phyloP scores from a whole-genome alignment of 2,888 invertebrate genomes.

The Mythimna vitellina region DNA sequence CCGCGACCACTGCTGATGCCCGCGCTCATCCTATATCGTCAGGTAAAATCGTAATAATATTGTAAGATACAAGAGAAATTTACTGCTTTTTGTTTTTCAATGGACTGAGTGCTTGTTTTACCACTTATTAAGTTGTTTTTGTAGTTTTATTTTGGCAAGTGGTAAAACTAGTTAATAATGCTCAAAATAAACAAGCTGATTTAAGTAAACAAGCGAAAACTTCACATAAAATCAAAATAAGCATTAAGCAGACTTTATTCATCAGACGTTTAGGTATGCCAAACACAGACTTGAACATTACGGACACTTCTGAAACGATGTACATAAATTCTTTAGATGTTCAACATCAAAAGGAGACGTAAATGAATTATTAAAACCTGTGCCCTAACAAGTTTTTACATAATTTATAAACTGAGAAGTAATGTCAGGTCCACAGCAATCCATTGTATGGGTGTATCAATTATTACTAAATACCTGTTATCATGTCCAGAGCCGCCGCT shows the following conservation, averaged over 20 bases:
- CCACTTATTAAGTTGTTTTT: conserved; percentile 20
- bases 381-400: conserved; percentile 39
- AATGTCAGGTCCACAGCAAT: conserved; percentile 50
- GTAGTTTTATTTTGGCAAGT: conserved; percentile 1
- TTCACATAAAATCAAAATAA: conserved; percentile 48
- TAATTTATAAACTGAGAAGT: conserved; percentile 52
- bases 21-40: conserved; percentile 73
- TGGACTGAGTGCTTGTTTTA: conserved; percentile 22
- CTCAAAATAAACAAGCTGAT: conserved; percentile 26
- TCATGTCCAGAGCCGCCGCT: conserved; percentile 95
- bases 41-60: not conserved
- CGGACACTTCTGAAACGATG: conserved; percentile 35
- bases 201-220: conserved; percentile 36
- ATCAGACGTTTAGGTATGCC: conserved; percentile 31
- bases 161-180: conserved; percentile 36
- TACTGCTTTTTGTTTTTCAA: conserved; percentile 4
- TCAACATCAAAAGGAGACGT: conserved; percentile 41
- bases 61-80: not conserved
- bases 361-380: conserved; percentile 48
- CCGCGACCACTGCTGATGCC: conserved; percentile 78
- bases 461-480: conserved; percentile 91
- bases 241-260: conserved; percentile 37
- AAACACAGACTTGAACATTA: conserved; percentile 37
- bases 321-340: conserved; percentile 48
- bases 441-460: conserved; percentile 47